Evolutionary conservation across 1,140 invertebrate species (phyloP), one percentile per base, ranked within the genome.

Genomic region (Drosophila repletoides): DNA sequence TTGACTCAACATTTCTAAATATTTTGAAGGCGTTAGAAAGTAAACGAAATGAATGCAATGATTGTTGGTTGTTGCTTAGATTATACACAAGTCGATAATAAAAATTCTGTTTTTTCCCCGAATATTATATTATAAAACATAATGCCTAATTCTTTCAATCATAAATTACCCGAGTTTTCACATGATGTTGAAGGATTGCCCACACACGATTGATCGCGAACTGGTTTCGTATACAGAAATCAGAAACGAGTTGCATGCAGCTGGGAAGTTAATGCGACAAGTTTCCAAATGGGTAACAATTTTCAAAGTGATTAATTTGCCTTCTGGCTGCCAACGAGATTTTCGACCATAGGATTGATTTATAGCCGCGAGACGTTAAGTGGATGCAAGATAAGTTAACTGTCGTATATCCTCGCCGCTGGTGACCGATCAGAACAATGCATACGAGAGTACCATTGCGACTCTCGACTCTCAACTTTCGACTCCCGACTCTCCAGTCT

Each of bases 351-450:
- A 55, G 77, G 84, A 88, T 88, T 88, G 84, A 88, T 88, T 88
- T 88, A 88, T 88, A 59, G 72, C 84, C 71, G 63, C 83, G 81
- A 83, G 84, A 88, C 84, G 84, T 73, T 88, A 88, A 88, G 84
- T 88, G 84, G 84, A 88, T 88, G 84, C 84, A 88, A 88, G 84
- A 88, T 80, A 83, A 88, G 77, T 84, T 88, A 80, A 84, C 76
- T 86, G 80, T 84, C 80, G 80, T 84, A 74, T 79, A 79, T 86
- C 80, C 80, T 86, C 80, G 68, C 80, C 63, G 80, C 81, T 84
- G 80, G 80, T 84, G 80, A 87, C 75, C 81, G 58, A 70, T 63
- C 67, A 51, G 17, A 61, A 74, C 69, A 84, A 79, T 74, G 40
- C 60, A 15, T 9, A 9, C 14, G 9, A 21, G 68, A 51, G 56